Percentiles rank a stretch among this genome's conserved stretches.
Conservation (phyloP, 2,888 invertebrate genomes). For the Andricus curvator region DNA sequence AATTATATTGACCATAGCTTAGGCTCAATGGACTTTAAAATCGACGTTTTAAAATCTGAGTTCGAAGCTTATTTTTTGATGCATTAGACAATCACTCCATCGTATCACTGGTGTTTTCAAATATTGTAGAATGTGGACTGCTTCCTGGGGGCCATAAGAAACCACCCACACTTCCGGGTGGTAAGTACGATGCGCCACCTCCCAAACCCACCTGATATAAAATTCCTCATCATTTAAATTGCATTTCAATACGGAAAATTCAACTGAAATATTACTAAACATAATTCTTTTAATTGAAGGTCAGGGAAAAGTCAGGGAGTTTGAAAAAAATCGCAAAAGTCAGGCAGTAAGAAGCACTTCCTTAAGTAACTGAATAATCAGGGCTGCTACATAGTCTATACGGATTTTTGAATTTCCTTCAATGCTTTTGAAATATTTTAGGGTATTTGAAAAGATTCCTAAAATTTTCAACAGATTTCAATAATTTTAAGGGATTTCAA, state of each 20-base stretch:
- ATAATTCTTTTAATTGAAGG: too few species aligned
- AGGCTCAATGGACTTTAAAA: slow-evolving; percentile 24
- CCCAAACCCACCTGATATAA: slow-evolving; percentile 71
- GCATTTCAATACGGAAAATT: background rate
- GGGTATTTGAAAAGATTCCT: too few species aligned
- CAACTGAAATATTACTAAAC: background rate
- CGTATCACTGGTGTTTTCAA: slow-evolving; percentile 71
- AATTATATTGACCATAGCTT: slow-evolving; percentile 30
- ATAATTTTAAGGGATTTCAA: too few species aligned
- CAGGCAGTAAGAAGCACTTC: too few species aligned
- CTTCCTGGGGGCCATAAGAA: slow-evolving; percentile 73
- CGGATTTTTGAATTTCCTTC: too few species aligned
- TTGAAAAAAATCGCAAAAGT: too few species aligned
- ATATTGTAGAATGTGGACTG: slow-evolving; percentile 75
- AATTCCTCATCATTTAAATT: slow-evolving; percentile 21
- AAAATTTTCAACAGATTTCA: too few species aligned
- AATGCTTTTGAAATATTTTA: too few species aligned
- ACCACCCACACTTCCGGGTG: slow-evolving; percentile 74
- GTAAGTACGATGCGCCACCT: slow-evolving; percentile 75
- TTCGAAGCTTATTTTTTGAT: background rate
- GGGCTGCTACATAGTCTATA: too few species aligned
- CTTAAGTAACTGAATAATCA: too few species aligned
- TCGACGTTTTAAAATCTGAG: slow-evolving; percentile 1
- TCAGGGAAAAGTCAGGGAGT: too few species aligned
- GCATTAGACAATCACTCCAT: slow-evolving; percentile 68